A percentile compares a stretch with the other conserved stretches of the same genome.
Conservation (phyloP, 1,140 invertebrate species). For the Drosophila sproati region DNA sequence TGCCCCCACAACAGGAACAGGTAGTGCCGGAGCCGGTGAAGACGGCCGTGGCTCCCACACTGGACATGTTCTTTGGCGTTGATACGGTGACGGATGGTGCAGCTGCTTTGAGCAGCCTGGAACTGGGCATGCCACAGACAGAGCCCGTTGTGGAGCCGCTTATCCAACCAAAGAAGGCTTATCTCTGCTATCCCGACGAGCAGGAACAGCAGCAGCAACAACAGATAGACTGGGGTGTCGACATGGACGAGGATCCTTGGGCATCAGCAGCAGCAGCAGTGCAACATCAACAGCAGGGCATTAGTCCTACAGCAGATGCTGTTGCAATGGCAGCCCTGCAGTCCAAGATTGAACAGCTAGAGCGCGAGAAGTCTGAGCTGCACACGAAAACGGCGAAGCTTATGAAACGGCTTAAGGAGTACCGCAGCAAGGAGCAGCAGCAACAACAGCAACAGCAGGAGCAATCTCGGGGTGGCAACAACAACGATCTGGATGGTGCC, state of each 20-base stretch:
- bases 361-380: conserved; percentile 86
- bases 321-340: conserved; percentile 74
- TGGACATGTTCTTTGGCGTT: conserved; percentile 75
- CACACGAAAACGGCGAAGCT: conserved; percentile 89
- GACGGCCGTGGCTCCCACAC: conserved; percentile 33
- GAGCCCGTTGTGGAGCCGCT: conserved; percentile 84
- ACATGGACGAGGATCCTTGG: conserved; percentile 83
- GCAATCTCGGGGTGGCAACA: conserved; percentile 10
- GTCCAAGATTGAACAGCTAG: conserved; percentile 85
- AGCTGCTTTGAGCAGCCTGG: not conserved
- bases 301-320: conserved; percentile 4
- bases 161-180: conserved; percentile 86
- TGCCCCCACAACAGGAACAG: conserved; percentile 7
- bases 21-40: not conserved
- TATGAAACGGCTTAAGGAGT: conserved; percentile 91
- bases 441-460: conserved; percentile 38
- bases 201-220: not conserved
- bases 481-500: conserved; percentile 88
- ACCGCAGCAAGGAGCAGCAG: conserved; percentile 86
- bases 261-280: conserved; percentile 25
- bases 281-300: not conserved
- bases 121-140: conserved; percentile 48
- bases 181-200: conserved; percentile 84
- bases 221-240: conserved; percentile 86
- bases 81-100: conserved; percentile 34